These are phyloP conservation scores for Actinostola sp. DNA, from an alignment of 92 coral and sea anemone species.

Conservation along the genomic window DNA sequence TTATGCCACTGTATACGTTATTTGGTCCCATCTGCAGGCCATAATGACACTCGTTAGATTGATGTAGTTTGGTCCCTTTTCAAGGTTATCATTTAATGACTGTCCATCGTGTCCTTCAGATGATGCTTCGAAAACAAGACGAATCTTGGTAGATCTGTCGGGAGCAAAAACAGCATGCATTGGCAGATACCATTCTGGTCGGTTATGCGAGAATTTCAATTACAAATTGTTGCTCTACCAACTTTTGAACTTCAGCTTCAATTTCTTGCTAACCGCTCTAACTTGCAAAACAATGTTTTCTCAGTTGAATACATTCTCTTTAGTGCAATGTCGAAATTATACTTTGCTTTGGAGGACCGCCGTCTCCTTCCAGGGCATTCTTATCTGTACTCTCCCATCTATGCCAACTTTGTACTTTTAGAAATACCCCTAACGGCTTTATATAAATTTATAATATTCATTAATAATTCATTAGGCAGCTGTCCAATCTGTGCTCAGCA, in stretches of 20 bases:
- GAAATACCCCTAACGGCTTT: conserved; percentile 54
- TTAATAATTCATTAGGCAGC: too few species aligned
- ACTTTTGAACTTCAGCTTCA: conserved; percentile 39
- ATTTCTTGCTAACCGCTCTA: conserved; percentile 38
- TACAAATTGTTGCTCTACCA: conserved; percentile 41
- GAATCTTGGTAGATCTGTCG: too few species aligned
- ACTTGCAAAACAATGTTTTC: conserved; percentile 55
- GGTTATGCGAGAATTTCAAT: too few species aligned
- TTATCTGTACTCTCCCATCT: conserved; percentile 47
- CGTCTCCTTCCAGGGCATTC: conserved; percentile 57
- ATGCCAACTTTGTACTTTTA: conserved; percentile 49
- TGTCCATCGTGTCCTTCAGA: too few species aligned
- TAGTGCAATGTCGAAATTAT: conserved; percentile 57
- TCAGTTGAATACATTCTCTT: conserved; percentile 58
- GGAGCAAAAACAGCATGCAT: too few species aligned
- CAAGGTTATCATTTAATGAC: too few species aligned
- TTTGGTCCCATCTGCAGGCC: conserved; percentile 61
- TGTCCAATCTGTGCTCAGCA: too few species aligned
- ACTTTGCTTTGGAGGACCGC: conserved; percentile 62
- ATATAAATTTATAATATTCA: too few species aligned
- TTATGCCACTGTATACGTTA: conserved; percentile 50
- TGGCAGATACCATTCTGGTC: too few species aligned
- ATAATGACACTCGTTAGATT: conserved; percentile 41
- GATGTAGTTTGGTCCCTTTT: background rate
- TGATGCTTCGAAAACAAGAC: conserved; percentile 47